Conservation (phyloP, 2,888 invertebrate genomes). For the Hemicrepidius hirtus region DNA sequence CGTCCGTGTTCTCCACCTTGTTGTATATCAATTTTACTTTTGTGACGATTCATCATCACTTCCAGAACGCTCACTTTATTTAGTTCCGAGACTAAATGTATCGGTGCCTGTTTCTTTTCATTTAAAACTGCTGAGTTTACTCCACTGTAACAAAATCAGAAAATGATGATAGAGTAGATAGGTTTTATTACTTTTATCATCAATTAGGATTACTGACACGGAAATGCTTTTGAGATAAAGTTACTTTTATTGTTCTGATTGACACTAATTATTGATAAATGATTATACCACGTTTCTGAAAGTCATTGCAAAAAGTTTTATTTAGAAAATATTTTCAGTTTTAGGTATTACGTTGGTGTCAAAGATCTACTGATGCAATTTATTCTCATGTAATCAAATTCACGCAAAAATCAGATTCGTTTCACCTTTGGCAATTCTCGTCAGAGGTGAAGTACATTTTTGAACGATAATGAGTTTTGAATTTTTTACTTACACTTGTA, state of each 20-base stretch:
- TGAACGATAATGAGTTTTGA: no score
- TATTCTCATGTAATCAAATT: background rate
- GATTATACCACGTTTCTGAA: no score
- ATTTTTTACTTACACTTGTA: constrained; percentile 79
- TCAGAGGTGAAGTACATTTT: no score
- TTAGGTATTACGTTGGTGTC: constrained; percentile 1
- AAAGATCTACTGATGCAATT: background rate
- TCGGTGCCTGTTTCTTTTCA: constrained; percentile 84
- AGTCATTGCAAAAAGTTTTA: no score
- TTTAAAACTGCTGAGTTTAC: constrained; percentile 83
- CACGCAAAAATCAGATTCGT: background rate
- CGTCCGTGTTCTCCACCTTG: constrained; percentile 87
- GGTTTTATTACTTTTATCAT: no score
- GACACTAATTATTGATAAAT: no score
- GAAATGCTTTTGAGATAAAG: no score
- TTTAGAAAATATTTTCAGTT: background rate
- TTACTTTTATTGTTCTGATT: no score
- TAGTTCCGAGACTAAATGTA: constrained; percentile 87
- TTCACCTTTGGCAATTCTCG: no score
- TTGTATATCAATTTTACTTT: constrained; percentile 81
- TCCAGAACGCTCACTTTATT: constrained; percentile 83
- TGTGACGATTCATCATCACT: constrained; percentile 83
- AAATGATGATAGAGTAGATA: no score
- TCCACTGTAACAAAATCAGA: constrained; percentile 72
- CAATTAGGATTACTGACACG: no score